Evolutionary conservation across 2,888 invertebrate genomes (phyloP), one percentile per base, ranked within the genome.

Genomic region (Drymonia ruficornis): DNA sequence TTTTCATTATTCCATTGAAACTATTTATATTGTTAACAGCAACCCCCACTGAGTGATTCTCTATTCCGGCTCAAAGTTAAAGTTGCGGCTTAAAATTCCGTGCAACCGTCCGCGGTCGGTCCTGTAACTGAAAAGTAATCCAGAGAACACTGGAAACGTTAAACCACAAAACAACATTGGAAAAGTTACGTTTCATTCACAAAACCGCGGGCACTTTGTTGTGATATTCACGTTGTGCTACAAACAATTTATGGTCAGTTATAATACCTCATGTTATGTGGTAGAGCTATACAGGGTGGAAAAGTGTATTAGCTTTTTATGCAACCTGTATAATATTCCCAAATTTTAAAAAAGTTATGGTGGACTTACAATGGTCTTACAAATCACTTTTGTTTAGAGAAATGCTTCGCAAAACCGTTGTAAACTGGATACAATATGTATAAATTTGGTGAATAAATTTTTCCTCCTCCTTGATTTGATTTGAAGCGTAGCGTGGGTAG

Each of bases 61-160:
- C 12, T 1, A 31, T 31, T 31, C 11, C 13, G 13, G n/a, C 36
- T 23, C 28, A 28, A 45, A 45, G 51, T 48, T 49, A 59, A 64
- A 64, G 59, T 61, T 65, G 70, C 18, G 70, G 72, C 62, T 15
- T 48, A 51, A 59, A 57, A 54, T 63, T 47, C 59, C 52, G 15
- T 28, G 31, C 43, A 43, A 48, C 69, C 59, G 71, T 75, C 69
- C 74, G 83, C 61, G 81, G 82, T 77, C 55, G 55, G 57, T 67
- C 76, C 74, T 73, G 72, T 71, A 75, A 78, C 75, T 76, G 81
- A 75, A 81, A 82, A 80, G 83, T 81, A 78, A 81, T 81, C 76
- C 78, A 56, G 74, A 70, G 76, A 78, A 70, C 68, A 78, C 70
- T 68, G 76, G 74, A 79, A 76, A 81, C 68, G 70, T 68, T 67